A percentile compares a stretch with the other conserved stretches of the same genome.
phyloP scores from a whole-genome alignment of 2,888 invertebrate species.

The Drosophila ustulata region DNA sequence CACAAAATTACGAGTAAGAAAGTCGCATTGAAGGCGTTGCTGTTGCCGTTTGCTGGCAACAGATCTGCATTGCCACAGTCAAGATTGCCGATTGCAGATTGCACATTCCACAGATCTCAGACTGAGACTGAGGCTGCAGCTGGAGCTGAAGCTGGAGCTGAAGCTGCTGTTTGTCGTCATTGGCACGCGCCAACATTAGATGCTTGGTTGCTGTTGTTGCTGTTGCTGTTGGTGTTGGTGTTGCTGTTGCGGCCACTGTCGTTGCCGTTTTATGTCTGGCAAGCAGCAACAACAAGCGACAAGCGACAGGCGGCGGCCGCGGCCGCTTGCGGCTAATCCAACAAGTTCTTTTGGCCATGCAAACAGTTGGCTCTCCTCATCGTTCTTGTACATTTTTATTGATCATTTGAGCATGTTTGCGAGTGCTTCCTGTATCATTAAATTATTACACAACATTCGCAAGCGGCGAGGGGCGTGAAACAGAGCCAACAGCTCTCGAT shows the following conservation, averaged over 20 bases:
- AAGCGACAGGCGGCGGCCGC: slow-evolving; percentile 22
- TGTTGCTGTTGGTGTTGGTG: slow-evolving; percentile 32
- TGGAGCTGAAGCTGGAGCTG: slow-evolving; percentile 2
- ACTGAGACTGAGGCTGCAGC: slow-evolving; percentile 26
- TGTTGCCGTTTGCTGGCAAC: slow-evolving; percentile 2
- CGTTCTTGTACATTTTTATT: slow-evolving; percentile 73
- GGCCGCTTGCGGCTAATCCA: slow-evolving; percentile 74
- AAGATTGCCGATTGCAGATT: slow-evolving; percentile 66
- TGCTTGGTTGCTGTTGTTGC: slow-evolving; percentile 38
- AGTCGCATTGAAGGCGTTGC: slow-evolving; percentile 49
- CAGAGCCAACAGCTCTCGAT: neutral
- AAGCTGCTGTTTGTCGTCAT: slow-evolving; percentile 22
- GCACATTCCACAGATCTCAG: slow-evolving; percentile 61
- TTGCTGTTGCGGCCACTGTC: slow-evolving; percentile 36
- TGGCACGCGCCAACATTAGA: slow-evolving; percentile 78
- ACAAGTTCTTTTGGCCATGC: slow-evolving; percentile 63
- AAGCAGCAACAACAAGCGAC: slow-evolving; percentile 29
- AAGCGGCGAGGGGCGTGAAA: slow-evolving; percentile 1
- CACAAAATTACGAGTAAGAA: slow-evolving; percentile 63
- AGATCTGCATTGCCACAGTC: slow-evolving; percentile 29
- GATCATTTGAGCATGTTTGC: slow-evolving; percentile 80
- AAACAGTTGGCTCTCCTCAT: slow-evolving; percentile 48
- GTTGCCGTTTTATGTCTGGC: slow-evolving; percentile 58
- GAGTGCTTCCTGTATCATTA: slow-evolving; percentile 81
- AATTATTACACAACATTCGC: slow-evolving; percentile 77